Base-by-base conservation (phyloP, 2,888 invertebrate genomes). In the Caenorhabditis becei region DNA sequence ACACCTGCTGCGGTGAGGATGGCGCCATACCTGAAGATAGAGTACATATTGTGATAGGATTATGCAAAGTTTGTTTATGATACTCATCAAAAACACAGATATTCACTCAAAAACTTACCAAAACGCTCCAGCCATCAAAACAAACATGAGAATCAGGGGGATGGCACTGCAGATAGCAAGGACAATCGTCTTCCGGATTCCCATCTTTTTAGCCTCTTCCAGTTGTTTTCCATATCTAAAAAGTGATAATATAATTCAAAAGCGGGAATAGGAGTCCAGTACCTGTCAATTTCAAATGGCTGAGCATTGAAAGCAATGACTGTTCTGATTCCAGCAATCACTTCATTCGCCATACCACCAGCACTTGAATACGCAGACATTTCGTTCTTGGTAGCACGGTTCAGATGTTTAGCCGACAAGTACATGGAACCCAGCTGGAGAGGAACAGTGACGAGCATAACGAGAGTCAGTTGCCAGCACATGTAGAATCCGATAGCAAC, bases 371-470 rank as follows among this genome's bases (percentile, higher is more conserved):
- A 92, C 5, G 89, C 89, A 26, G 86, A 81, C 86, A 89, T 92
- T 77, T 93, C 92, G 79, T 92, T 86, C 10, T 91, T 91, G 2
- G 92, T 91, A 23, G 92, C 91, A 11, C 90, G 88, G 3, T 92
- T 89, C 47, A 92, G 90, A 63, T 92, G 75, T 92, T 92, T 91
- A 63, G 91, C 91, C 20, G 91, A 89, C 72, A 91, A 89, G n/a
- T 90, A 89, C 84, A 92, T 89, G 77, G 91, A 89, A 5, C 80
- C 83, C 10, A 87, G 65, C 23, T 89, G 80, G 1, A 93, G 78
- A 3, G 89, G 89, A 16, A 84, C 83, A 3, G 92, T 81, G 0
- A 92, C 89, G 28, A 89, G 23, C 86, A 89, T 88, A 4, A 90
- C 86, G 11, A 90, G 70, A 4, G 88, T 86, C 71, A 90, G 66